Evolutionary conservation across 2,888 invertebrate genomes (phyloP).

Genomic region (Watsonalla cultraria): DNA sequence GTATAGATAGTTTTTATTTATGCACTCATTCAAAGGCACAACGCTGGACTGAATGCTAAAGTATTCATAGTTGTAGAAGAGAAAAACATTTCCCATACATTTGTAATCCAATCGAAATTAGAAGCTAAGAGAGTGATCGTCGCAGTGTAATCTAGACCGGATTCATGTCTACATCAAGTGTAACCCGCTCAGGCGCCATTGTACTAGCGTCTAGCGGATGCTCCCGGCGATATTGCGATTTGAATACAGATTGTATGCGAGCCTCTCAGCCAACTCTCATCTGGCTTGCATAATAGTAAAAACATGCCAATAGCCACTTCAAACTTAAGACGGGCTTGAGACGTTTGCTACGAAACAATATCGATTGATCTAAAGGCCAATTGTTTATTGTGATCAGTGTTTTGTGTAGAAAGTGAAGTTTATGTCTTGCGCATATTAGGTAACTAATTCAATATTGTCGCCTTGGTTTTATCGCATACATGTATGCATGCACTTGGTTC

Average conservation of each 20-base stretch:
- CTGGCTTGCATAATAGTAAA: constrained; percentile 55
- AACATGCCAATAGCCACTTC: constrained; percentile 26
- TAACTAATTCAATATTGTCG: too few species aligned
- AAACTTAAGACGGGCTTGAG: constrained; percentile 33
- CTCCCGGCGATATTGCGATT: constrained; percentile 49
- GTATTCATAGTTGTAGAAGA: too few species aligned
- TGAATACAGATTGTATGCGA: constrained; percentile 38
- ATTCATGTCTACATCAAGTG: constrained; percentile 8
- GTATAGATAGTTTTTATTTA: too few species aligned
- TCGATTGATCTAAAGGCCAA: background rate
- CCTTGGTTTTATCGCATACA: too few species aligned
- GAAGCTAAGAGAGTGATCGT: background rate
- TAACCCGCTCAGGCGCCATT: constrained; percentile 24
- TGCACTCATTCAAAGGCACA: too few species aligned
- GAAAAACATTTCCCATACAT: too few species aligned
- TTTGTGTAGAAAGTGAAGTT: too few species aligned
- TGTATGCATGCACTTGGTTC: too few species aligned
- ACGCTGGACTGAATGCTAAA: too few species aligned
- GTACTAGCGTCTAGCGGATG: constrained; percentile 18
- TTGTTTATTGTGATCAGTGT: constrained; percentile 1
- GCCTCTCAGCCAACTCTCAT: constrained; percentile 48
- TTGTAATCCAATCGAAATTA: background rate
- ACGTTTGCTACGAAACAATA: constrained; percentile 19
- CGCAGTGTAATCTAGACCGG: background rate
- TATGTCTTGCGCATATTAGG: too few species aligned